Evolutionary conservation across 2,113 vertebrate species (phyloP), one percentile per base, ranked within the genome.

Genomic region (Machaerirhynchus nigripectus): DNA sequence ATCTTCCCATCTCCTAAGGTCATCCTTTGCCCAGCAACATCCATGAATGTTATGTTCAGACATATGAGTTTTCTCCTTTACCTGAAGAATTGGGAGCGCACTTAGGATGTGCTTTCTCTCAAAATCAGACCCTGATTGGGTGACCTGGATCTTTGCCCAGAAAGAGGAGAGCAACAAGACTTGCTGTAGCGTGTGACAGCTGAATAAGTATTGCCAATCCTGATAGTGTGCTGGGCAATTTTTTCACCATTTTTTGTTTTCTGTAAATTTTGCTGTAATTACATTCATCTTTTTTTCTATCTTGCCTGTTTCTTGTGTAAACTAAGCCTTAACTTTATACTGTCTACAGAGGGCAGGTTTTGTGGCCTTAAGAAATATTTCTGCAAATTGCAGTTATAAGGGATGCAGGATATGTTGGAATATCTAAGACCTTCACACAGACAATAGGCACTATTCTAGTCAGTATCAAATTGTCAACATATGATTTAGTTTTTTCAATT

Each of bases 161-260:
- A 20, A 13, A 87, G 27, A 67, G 28, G 33, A 40, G 24, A 61
- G 15, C n/a, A 59, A 16, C 2, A 5, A 49, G 30, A 24, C 14
- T 33, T 35, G 22, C 39, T 10, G 11, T 24, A 30, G 53, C 24
- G 6, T 49, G 50, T 56, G 42, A 35, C 26, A 49, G 40, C 24
- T 86, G 27, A 75, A 33, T 49, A 31, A n/a, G 2, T 28, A 30
- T 21, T 74, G 18, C 27, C 69, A 68, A 7, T 55, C 20, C 5
- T 88, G n/a, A 5, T 0, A 37, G 20, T 2, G 2, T 67, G 24
- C 10, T 50, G 23, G 26, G 28, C 42, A 49, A 18, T 6, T 15
- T 17, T 69, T 22, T 30, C 31, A 47, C 11, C 8, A 11, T 39
- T 31, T 77, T 77, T 78, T 30, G 3, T 55, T 79, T 83, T 19